These are phyloP conservation scores for Ceuthmochares aereus DNA, from an alignment of 2,113 vertebrate genomes.

Conservation along the genomic window DNA sequence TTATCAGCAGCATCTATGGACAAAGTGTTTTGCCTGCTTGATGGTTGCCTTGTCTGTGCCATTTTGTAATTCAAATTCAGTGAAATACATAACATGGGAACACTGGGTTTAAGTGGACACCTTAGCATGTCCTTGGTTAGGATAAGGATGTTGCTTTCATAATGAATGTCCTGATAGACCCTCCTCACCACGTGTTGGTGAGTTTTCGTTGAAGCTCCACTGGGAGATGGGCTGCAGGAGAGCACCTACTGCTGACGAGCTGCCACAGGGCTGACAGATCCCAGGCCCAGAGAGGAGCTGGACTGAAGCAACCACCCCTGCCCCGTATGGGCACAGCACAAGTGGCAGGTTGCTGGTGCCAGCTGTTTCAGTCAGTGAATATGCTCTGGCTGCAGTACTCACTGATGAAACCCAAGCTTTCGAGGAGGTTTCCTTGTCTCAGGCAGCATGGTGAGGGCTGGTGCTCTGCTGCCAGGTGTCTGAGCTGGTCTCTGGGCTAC, in stretches of 20 bases:
- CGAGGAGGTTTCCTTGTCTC: background rate
- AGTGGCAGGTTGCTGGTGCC: background rate
- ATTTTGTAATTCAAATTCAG: background rate
- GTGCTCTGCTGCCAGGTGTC: background rate
- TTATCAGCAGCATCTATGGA: background rate
- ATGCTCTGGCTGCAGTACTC: background rate
- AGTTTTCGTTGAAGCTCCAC: fast-evolving
- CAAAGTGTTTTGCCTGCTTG: background rate
- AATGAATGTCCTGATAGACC: background rate
- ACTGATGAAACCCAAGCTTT: background rate
- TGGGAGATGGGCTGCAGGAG: background rate
- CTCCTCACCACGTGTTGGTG: background rate
- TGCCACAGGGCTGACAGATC: background rate
- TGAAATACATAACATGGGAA: background rate
- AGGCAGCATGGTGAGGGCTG: background rate
- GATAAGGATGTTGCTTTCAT: background rate
- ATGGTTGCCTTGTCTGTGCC: background rate
- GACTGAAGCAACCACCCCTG: background rate
- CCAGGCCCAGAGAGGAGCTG: background rate
- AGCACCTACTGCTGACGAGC: background rate
- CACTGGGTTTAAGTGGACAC: background rate
- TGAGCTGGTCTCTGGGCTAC: background rate
- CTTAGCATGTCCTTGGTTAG: background rate
- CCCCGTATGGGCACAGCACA: background rate
- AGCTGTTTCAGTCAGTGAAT: background rate